A percentile compares a stretch with the other conserved stretches of the same genome.
These are phyloP conservation scores for Hippocampus barbouri DNA, from an alignment of 2,113 vertebrate species.

Conservation along the genomic window DNA sequence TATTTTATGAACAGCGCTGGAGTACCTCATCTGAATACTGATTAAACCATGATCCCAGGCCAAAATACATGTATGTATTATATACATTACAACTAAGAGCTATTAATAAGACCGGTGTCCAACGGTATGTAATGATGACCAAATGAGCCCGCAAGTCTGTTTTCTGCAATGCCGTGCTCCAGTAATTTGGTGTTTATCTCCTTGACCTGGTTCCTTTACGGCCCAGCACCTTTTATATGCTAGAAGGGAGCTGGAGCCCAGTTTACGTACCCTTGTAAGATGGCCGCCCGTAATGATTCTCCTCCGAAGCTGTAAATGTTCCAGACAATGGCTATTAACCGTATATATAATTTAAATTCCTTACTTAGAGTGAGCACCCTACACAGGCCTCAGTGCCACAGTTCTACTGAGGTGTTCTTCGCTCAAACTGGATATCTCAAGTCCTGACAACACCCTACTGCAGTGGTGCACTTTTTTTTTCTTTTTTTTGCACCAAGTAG, in stretches of 20 bases:
- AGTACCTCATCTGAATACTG: conserved; percentile 2
- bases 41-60: not conserved
- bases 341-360: not conserved
- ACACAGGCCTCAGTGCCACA: not conserved
- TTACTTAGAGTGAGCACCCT: not conserved
- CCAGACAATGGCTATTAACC: not conserved
- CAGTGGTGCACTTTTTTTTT: no score
- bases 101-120: conserved; percentile 4
- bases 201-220: conserved; percentile 19
- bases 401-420: not conserved
- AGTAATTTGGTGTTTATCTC: conserved; percentile 50
- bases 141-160: conserved; percentile 19
- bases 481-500: no score
- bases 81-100: not conserved
- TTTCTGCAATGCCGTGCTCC: conserved; percentile 22
- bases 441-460: not conserved
- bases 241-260: not conserved
- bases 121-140: conserved; percentile 13
- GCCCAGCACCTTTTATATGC: not conserved
- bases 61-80: no score
- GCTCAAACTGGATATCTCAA: not conserved
- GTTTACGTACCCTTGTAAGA: conserved; percentile 13
- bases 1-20: conserved; percentile 21
- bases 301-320: conserved; percentile 16
- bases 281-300: conserved; percentile 16